A percentile compares a stretch with the other conserved stretches of the same genome.
Conservation (phyloP, 1,140 invertebrate genomes). For the Himalopsyche phryganea region DNA sequence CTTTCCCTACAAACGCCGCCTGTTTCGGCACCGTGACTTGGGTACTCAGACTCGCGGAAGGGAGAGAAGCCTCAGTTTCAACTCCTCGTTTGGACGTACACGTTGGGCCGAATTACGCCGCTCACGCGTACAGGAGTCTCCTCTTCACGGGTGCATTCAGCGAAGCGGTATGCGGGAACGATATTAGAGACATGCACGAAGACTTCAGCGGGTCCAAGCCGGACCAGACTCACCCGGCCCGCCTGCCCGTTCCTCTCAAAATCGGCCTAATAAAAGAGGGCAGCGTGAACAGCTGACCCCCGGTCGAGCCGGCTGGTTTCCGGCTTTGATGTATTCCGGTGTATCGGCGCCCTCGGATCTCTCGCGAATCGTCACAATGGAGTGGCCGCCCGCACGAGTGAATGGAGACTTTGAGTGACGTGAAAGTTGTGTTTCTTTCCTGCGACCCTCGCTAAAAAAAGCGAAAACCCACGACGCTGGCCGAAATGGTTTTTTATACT, state of each 20-base stretch:
- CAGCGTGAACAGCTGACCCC: slow-evolving; percentile 8
- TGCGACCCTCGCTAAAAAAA: too few species aligned
- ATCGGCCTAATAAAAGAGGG: slow-evolving; percentile 6
- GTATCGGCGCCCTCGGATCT: too few species aligned
- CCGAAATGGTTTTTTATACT: too few species aligned
- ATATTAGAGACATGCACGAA: slow-evolving; percentile 30
- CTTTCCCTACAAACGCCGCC: slow-evolving; percentile 90
- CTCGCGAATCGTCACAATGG: too few species aligned
- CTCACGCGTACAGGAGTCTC: slow-evolving; percentile 37
- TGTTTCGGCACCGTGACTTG: slow-evolving; percentile 84
- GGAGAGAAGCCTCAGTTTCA: slow-evolving; percentile 40
- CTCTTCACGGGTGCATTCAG: slow-evolving; percentile 41
- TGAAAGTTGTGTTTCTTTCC: too few species aligned
- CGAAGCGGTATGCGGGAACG: slow-evolving; percentile 46
- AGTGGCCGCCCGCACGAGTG: too few species aligned
- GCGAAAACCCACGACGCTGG: too few species aligned
- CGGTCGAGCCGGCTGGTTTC: not conserved
- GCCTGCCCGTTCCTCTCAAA: slow-evolving; percentile 8
- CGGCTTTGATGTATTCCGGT: not conserved
- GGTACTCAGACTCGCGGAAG: slow-evolving; percentile 48
- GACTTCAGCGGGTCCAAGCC: slow-evolving; percentile 28
- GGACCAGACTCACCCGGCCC: slow-evolving; percentile 1
- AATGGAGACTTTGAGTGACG: too few species aligned
- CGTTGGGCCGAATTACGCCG: slow-evolving; percentile 34
- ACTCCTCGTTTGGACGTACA: not conserved